Conservation (phyloP, 1,140 invertebrate genomes). For the Platyscapa corneri region DNA sequence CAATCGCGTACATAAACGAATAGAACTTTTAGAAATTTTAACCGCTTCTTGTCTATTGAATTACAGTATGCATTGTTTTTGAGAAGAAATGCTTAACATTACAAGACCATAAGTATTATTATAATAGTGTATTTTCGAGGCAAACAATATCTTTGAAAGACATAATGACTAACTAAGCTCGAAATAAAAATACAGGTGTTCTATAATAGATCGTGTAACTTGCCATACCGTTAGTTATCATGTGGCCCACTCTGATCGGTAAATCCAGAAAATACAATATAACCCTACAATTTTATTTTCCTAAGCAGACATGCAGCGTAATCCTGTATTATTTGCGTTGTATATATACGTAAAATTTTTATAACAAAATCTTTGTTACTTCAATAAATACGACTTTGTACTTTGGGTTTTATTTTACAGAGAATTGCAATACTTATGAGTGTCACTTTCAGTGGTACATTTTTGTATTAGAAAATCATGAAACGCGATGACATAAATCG, state of each 20-base stretch:
- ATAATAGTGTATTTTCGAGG: not conserved
- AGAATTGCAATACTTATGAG: no score
- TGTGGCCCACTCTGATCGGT: not conserved
- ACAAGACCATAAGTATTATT: not conserved
- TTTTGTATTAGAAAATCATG: no score
- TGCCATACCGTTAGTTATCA: not conserved
- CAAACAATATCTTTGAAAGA: not conserved
- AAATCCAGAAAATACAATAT: not conserved
- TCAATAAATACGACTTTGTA: not conserved
- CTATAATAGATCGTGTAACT: not conserved
- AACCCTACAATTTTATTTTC: not conserved
- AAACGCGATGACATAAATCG: no score
- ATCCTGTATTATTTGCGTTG: not conserved
- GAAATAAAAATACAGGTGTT: not conserved
- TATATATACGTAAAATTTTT: not conserved
- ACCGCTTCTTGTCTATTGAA: no score
- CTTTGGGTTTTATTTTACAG: no score
- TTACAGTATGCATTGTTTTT: no score
- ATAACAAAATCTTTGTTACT: not conserved
- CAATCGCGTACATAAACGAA: no score
- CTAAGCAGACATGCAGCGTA: not conserved
- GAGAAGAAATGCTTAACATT: not conserved
- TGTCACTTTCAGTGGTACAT: no score
- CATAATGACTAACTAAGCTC: not conserved
- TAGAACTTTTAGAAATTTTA: no score